Evolutionary conservation across 2,797 vertebrate genomes (phyloP), one percentile per base, ranked within the genome.

Genomic region (Calcarius lapponicus): DNA sequence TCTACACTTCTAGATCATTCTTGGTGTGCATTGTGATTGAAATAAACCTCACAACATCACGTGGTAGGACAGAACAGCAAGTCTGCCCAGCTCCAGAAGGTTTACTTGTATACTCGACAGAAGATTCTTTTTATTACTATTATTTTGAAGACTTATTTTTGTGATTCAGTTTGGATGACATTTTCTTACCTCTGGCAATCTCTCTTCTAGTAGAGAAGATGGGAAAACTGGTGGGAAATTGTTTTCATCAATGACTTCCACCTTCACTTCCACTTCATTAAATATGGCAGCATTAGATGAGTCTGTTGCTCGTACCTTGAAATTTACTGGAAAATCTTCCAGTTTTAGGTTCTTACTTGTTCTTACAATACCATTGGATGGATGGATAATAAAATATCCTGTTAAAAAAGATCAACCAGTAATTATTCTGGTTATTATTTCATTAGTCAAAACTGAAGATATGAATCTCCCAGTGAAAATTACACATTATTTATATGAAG

Each of bases 131-230:
- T 34, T 48, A 24, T 34, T 38, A 29, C 15, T 38, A n/a, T 21
- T 60, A 22, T 57, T 76, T 40, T 61, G 17, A 87, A 45, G 24
- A 40, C 21, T 79, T 45, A 7, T 71, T 72, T 71, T 67, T 75
- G 66, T 54, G 13, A 43, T 88, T 83, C 20, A 3, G 17, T 80
- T 64, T 67, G 36, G n/a, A 34, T 31, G 51, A 50, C 15, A 29
- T 88, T 84, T 84, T 85, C 96, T 97, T 93, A 97, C 97, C 96
- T 97, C 97, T 81, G 96, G 34, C 80, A 97, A 5, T 18, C 4
- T 83, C 53, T 36, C 51, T 92, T 96, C 94, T 22, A 96, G 34
- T 14, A 96, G 40, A 81, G 88, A 66, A 9, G 72, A 95, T 51
- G 94, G 74, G 69, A 97, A 97, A 82, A 95, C 62, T 0, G 97